Evolutionary conservation across 2,113 vertebrate genomes (phyloP).

Genomic region (Rhinolophus sinicus): DNA sequence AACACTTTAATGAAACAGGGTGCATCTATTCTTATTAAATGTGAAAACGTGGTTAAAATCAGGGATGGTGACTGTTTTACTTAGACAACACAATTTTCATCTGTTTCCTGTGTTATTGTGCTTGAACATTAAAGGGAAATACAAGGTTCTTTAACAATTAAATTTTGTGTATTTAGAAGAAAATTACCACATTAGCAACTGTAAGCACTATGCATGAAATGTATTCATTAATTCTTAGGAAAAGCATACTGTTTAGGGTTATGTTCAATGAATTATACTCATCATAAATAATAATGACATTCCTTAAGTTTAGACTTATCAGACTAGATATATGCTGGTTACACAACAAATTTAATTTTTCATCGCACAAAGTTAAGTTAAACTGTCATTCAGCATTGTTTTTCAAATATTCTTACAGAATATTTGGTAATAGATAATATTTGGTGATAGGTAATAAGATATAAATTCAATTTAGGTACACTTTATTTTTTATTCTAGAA

Average conservation of each 20-base stretch:
- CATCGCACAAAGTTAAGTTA: neutral
- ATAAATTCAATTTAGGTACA: neutral
- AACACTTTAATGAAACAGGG: neutral
- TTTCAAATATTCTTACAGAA: neutral
- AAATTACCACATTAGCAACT: neutral
- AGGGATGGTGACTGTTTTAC: neutral
- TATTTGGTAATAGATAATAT: too few species aligned
- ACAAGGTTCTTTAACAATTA: neutral
- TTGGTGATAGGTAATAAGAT: neutral
- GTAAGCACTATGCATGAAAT: neutral
- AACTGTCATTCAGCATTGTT: neutral
- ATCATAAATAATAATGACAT: conserved; percentile 24
- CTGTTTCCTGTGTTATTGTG: neutral
- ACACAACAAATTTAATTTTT: neutral
- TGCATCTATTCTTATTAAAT: neutral
- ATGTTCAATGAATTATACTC: neutral
- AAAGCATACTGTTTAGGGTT: neutral
- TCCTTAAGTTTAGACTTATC: neutral
- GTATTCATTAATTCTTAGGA: conserved; percentile 27
- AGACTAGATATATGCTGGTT: neutral
- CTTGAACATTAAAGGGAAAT: neutral
- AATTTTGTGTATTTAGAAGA: neutral
- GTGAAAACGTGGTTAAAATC: neutral
- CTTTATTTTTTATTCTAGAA: neutral
- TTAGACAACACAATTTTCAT: neutral